A percentile compares a stretch with the other conserved stretches of the same genome.
Conservation (phyloP, 2,888 invertebrate species). For the Neoaliturus tenellus region DNA sequence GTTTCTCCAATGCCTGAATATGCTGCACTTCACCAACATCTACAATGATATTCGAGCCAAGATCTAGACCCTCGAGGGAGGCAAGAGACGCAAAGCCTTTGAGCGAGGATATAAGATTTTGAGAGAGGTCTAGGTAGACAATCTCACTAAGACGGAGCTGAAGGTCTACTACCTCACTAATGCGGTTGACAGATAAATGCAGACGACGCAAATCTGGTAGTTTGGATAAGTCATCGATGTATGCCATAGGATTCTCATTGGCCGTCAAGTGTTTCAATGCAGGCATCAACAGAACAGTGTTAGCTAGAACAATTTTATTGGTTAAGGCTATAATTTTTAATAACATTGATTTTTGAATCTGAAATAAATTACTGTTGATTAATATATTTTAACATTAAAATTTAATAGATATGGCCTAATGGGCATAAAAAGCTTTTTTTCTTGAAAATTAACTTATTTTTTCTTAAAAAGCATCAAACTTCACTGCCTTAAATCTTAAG, state of each 20-base stretch:
- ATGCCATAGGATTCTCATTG: conserved; percentile 69
- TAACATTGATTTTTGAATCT: too few relatives aligned
- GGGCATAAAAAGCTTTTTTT: too few relatives aligned
- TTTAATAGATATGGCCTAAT: too few relatives aligned
- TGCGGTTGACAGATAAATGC: conserved; percentile 87
- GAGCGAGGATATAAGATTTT: conserved; percentile 86
- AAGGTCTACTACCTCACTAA: conserved; percentile 83
- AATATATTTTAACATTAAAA: too few relatives aligned
- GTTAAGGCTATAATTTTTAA: too few relatives aligned
- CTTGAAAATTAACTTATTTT: too few relatives aligned
- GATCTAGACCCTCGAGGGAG: conserved; percentile 89
- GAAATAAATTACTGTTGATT: too few relatives aligned
- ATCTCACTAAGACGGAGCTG: conserved; percentile 93
- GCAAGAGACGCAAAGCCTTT: conserved; percentile 88
- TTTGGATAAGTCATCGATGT: conserved; percentile 81
- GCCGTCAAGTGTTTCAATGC: conserved; percentile 50
- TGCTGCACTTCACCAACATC: conserved; percentile 88
- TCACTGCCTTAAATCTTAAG: too few relatives aligned
- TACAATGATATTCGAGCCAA: conserved; percentile 89
- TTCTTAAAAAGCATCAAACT: too few relatives aligned
- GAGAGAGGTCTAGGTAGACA: conserved; percentile 88
- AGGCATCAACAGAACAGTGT: conserved; percentile 48
- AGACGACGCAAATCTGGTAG: conserved; percentile 86
- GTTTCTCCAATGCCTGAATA: conserved; percentile 88
- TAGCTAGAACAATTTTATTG: conserved; percentile 25